phyloP scores from a whole-genome alignment of 2,113 vertebrate species.

The Hemiscyllium ocellatum region DNA sequence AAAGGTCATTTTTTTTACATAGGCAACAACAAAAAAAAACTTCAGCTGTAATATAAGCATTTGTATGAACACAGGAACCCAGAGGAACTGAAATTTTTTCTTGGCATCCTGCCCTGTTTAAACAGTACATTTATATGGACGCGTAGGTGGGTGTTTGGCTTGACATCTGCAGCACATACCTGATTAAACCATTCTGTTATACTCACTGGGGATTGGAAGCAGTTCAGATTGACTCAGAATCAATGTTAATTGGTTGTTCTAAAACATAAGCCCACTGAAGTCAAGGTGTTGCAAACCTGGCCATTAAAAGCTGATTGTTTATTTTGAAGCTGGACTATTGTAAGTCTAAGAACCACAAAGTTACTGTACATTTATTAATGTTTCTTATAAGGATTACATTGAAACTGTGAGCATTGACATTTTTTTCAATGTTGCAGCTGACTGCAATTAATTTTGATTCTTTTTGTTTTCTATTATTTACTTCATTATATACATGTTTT shows the following conservation, averaged over 20 bases:
- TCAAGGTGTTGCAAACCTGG: constrained; percentile 22
- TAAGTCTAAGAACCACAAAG: neutral
- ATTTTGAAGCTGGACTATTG: neutral
- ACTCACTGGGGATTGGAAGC: constrained; percentile 19
- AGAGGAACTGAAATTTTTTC: constrained; percentile 2
- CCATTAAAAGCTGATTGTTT: constrained; percentile 24
- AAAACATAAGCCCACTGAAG: constrained; percentile 9
- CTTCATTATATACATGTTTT: neutral
- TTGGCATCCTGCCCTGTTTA: constrained; percentile 27
- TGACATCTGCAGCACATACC: constrained; percentile 29
- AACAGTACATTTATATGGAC: constrained; percentile 7
- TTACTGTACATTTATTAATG: neutral
- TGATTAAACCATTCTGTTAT: constrained; percentile 24
- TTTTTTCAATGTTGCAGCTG: neutral
- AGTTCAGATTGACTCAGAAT: constrained; percentile 25
- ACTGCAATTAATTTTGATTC: neutral
- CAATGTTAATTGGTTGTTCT: constrained; percentile 1
- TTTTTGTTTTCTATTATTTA: neutral
- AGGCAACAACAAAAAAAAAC: neutral
- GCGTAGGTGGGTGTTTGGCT: constrained; percentile 30
- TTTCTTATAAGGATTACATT: neutral
- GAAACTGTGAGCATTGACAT: neutral
- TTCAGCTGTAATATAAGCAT: neutral
- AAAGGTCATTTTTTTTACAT: neutral
- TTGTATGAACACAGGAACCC: constrained; percentile 2